These are phyloP conservation scores for Pedionomus torquatus DNA, from an alignment of 2,113 vertebrate genomes.

Conservation along the genomic window DNA sequence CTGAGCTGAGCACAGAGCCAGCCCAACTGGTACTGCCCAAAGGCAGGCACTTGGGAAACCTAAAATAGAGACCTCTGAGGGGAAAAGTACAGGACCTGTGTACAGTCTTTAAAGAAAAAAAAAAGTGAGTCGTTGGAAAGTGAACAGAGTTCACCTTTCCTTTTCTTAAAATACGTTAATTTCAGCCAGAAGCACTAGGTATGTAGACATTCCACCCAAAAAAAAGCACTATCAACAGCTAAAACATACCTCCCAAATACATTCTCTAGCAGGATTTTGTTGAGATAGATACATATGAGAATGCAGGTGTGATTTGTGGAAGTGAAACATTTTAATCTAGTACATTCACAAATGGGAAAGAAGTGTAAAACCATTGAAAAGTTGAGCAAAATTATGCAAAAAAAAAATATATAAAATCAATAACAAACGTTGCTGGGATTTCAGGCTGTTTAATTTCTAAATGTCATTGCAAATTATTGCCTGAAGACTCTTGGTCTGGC, in stretches of 20 bases:
- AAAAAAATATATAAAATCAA: neutral
- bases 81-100: neutral
- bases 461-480: neutral
- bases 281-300: neutral
- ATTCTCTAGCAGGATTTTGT: neutral
- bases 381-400: neutral
- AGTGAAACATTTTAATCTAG: neutral
- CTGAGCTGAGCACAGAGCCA: neutral
- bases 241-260: neutral
- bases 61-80: neutral
- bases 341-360: neutral
- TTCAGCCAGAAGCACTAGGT: neutral
- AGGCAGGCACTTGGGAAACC: neutral
- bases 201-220: neutral
- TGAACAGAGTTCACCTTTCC: neutral
- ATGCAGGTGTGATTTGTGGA: neutral
- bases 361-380: neutral
- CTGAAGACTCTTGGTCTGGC: neutral
- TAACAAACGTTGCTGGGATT: neutral
- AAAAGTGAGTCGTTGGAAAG: neutral
- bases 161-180: neutral
- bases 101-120: neutral
- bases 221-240: neutral
- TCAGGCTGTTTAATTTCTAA: neutral
- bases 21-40: rapidly evolving